Evolutionary conservation across 1,140 invertebrate genomes (phyloP), one percentile per base, ranked within the genome.

Genomic region (Chrysopa pallens): DNA sequence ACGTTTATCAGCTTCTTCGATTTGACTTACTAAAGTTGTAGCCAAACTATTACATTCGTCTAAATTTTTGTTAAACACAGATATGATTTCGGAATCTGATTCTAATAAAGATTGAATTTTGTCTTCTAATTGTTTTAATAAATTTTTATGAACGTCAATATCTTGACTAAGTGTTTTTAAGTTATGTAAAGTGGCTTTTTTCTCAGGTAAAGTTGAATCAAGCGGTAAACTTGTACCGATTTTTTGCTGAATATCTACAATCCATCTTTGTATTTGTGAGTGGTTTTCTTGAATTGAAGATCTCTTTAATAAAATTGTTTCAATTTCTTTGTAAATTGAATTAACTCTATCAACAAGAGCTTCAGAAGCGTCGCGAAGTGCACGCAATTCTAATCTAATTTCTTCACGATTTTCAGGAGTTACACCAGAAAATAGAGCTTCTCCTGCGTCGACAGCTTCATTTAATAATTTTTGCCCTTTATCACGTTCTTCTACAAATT

Each of bases 271-370:
- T 5, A 84, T 74, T 64, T 90, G 84, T 40, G 73, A 74, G 48
- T 83, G 83, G 47, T 83, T 90, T 52, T 92, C 88, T 54, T 93
- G 86, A 55, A 92, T 88, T 1, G 85, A 89, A 6, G 84, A 85
- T 55, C 85, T 72, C 50, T 91, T 82, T 54, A 90, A 80, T 33
- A 90, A 74, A 17, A 84, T 77, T 14, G 74, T 82, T 65, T 92
- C 87, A 31, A 91, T 76, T 50, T 78, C 76, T 58, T 92, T 91
- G 45, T 88, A 76, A 6, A 90, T 73, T 3, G 75, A 73, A 60
- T 85, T 91, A 0, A 87, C 73, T 54, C 79, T 77, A 56, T 94
- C 88, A 27, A 83, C 73, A 12, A 89, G 72, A 38, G 74, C 69
- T 64, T 95, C 90, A 58, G 86, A 88, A 31, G 73, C 69, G 53